phyloP scores from a whole-genome alignment of 2,113 vertebrate genomes.

The Zapornia atra region DNA sequence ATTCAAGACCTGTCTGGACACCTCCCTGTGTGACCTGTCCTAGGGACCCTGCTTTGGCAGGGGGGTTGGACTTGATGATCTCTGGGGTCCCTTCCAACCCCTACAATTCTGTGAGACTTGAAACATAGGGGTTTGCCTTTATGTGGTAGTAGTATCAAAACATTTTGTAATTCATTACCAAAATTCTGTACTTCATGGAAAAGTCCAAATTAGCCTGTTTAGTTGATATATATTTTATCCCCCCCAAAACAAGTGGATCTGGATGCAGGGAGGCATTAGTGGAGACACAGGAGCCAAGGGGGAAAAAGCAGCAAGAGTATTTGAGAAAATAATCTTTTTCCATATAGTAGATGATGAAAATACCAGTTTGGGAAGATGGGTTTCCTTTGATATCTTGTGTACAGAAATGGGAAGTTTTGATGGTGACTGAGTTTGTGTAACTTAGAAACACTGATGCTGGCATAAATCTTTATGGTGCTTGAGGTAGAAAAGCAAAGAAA shows the following conservation, averaged over 20 bases:
- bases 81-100: no score
- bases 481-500: neutral
- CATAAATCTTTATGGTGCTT: neutral
- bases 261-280: neutral
- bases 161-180: neutral
- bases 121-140: neutral
- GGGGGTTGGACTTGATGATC: no score
- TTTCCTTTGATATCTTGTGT: neutral
- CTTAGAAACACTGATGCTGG: neutral
- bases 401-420: neutral
- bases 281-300: neutral
- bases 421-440: neutral
- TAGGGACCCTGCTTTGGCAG: no score
- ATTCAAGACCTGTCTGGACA: no score
- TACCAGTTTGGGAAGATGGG: neutral
- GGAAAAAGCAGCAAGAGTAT: neutral
- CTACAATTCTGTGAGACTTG: no score
- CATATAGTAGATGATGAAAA: neutral
- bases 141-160: neutral
- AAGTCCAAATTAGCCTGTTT: neutral
- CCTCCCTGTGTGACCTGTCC: no score
- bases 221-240: neutral
- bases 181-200: neutral
- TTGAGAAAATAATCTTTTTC: neutral
- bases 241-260: neutral